phyloP scores from a whole-genome alignment of 2,888 invertebrate species.

The Mimumesa dahlbomi region DNA sequence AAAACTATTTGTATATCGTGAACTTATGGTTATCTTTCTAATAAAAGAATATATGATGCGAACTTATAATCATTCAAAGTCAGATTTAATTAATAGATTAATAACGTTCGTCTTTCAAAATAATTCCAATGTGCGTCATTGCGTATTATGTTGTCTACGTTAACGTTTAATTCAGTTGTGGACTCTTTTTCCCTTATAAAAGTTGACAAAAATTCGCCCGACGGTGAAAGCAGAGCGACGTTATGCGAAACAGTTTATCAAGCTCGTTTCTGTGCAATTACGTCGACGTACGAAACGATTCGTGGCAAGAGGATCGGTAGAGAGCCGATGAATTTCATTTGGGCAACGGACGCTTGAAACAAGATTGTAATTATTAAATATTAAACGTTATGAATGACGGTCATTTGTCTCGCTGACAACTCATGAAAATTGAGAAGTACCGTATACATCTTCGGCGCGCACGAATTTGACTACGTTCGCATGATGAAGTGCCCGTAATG shows the following conservation, averaged over 20 bases:
- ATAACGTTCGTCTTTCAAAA: too few relatives aligned
- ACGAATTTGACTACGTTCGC: too few relatives aligned
- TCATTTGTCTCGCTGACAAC: constrained; percentile 3
- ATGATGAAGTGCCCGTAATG: too few relatives aligned
- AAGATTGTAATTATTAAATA: constrained; percentile 24
- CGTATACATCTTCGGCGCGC: not conserved
- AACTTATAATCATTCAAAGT: too few relatives aligned
- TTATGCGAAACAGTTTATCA: constrained; percentile 18
- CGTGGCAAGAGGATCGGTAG: not conserved
- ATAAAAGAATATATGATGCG: too few relatives aligned
- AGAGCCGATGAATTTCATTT: constrained; percentile 3
- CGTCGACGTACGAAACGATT: constrained; percentile 1
- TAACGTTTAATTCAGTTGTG: not conserved
- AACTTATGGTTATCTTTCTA: too few relatives aligned
- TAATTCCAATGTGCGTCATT: too few relatives aligned
- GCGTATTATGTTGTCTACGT: too few relatives aligned
- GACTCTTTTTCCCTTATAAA: not conserved
- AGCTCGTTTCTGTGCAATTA: constrained; percentile 7
- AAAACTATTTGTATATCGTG: too few relatives aligned
- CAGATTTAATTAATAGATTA: too few relatives aligned
- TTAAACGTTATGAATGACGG: constrained; percentile 9
- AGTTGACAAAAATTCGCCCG: not conserved
- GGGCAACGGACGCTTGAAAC: not conserved
- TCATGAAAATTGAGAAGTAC: not conserved
- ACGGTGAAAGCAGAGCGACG: not conserved